Conservation (phyloP, 2,797 vertebrate genomes). For the Eospalax fontanierii region DNA sequence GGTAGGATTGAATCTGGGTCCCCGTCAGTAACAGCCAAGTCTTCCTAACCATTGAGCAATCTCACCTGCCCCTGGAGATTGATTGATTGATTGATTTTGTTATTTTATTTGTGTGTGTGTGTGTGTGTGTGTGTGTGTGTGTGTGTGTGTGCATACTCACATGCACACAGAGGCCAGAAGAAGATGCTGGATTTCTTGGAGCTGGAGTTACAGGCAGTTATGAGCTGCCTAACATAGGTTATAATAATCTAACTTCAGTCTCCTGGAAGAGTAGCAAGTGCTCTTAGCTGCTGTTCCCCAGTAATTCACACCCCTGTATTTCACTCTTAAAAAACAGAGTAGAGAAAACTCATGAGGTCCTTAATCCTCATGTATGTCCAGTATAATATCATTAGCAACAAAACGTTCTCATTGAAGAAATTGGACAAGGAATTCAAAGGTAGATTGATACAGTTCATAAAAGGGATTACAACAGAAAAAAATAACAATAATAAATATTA, state of each 20-base stretch:
- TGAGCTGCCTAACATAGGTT: not conserved
- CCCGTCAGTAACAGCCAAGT: no score
- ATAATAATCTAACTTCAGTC: not conserved
- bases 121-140: not conserved
- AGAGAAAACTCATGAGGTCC: not conserved
- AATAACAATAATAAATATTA: not conserved
- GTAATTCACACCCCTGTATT: not conserved
- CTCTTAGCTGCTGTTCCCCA: not conserved
- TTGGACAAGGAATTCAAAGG: not conserved
- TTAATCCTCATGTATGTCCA: not conserved
- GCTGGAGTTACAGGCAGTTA: not conserved
- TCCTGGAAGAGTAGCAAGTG: not conserved
- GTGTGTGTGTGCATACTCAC: not conserved
- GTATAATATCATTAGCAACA: not conserved
- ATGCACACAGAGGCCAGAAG: not conserved
- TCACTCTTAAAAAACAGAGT: not conserved
- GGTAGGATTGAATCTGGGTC: no score
- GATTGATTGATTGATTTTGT: not conserved
- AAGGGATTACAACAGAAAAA: not conserved
- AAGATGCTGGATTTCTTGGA: not conserved
- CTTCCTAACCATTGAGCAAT: no score
- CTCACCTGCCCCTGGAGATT: not conserved
- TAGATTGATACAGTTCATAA: not conserved
- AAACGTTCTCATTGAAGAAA: not conserved
- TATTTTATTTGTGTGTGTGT: not conserved